These are phyloP conservation scores for Mechanitis messenoides DNA, from an alignment of 2,888 invertebrate species.

Conservation along the genomic window DNA sequence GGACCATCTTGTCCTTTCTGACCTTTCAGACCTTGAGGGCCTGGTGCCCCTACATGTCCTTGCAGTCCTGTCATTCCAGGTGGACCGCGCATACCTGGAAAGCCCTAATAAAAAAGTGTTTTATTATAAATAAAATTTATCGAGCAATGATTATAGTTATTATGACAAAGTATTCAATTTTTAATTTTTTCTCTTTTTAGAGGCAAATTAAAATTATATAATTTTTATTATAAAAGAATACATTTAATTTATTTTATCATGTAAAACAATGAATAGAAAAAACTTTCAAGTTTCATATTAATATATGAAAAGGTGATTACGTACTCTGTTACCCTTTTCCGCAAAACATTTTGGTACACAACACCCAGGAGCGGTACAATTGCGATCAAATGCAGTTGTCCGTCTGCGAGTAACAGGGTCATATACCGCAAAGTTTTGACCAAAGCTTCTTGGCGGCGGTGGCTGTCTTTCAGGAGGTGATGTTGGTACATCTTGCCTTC, in stretches of 20 bases:
- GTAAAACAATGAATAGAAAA: not conserved
- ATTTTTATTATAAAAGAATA: no score
- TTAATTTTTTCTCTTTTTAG: no score
- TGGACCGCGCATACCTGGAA: conserved; percentile 82
- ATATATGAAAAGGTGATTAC: conserved; percentile 30
- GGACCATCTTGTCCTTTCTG: conserved; percentile 91
- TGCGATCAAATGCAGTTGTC: conserved; percentile 62
- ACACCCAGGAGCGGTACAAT: conserved; percentile 81
- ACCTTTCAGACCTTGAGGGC: conserved; percentile 91
- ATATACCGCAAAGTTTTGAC: conserved; percentile 51
- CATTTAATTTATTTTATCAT: no score
- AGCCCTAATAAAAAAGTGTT: conserved; percentile 21
- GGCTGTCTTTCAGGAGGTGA: conserved; percentile 31
- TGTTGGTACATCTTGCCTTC: conserved; percentile 33
- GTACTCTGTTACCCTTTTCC: conserved; percentile 88
- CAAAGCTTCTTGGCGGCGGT: conserved; percentile 36
- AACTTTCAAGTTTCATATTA: not conserved
- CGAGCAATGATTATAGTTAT: no score
- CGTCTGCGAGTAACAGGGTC: conserved; percentile 63
- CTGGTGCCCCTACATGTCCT: conserved; percentile 90
- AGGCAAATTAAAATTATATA: no score
- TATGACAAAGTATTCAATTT: no score
- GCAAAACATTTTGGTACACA: conserved; percentile 92
- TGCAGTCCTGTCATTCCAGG: conserved; percentile 84
- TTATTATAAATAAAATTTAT: not conserved